These are phyloP conservation scores for Adela reaumurella DNA, from an alignment of 2,888 invertebrate genomes.

Conservation along the genomic window DNA sequence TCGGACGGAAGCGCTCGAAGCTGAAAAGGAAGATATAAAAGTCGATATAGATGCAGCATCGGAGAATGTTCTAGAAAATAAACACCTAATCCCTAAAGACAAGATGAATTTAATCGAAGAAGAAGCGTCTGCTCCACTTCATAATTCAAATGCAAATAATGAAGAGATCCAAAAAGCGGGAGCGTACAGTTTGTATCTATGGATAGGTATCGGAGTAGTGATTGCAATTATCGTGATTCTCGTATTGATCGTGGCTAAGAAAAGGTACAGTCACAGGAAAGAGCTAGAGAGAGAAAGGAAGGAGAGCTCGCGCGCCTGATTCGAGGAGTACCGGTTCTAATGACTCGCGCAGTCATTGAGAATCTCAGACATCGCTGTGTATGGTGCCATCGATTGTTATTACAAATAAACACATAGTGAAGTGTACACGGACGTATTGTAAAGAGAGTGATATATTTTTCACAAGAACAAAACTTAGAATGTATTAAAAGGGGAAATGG, in stretches of 20 bases:
- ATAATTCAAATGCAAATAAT: not conserved
- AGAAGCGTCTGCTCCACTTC: not conserved
- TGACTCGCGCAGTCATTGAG: not conserved
- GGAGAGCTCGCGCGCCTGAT: conserved; percentile 44
- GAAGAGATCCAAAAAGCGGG: conserved; percentile 23
- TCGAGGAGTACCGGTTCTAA: conserved; percentile 53
- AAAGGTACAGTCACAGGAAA: conserved; percentile 49
- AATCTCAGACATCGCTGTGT: not conserved
- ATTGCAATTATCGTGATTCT: conserved; percentile 34
- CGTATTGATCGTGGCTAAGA: conserved; percentile 43
- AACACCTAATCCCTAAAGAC: not conserved
- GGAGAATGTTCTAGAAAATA: not conserved
- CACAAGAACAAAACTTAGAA: not conserved
- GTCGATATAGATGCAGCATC: not conserved
- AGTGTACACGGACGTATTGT: not conserved
- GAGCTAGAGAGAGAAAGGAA: conserved; percentile 44
- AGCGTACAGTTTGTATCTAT: conserved; percentile 46
- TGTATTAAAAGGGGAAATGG: not conserved
- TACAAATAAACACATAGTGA: not conserved
- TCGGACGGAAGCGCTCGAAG: not conserved
- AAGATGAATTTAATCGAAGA: not conserved
- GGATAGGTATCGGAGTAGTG: conserved; percentile 48
- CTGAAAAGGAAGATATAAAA: not conserved
- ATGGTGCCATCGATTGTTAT: not conserved
- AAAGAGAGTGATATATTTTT: not conserved